Evolutionary conservation across 2,888 invertebrate species (phyloP), one percentile per base, ranked within the genome.

Genomic region (Drosophila nigricruria): DNA sequence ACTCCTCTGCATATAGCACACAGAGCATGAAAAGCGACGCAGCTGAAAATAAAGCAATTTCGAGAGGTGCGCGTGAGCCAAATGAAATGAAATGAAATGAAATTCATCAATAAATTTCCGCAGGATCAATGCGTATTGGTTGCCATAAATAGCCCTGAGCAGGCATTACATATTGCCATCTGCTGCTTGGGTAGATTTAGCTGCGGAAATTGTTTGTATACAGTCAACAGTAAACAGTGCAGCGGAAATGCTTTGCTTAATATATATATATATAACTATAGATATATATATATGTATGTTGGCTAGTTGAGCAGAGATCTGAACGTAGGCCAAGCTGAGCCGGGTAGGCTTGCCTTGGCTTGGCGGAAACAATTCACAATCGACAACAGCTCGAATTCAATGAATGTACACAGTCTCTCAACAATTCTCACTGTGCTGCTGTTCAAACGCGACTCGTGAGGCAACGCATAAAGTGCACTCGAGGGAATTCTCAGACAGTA

Each of bases 31-130:
- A 32, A 54, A 34, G 53, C 53, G 57, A 61, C 54, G 54, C 70
- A 62, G 73, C 69, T 62, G 69, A 63, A 70, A 82, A 79, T 81
- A 89, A 84, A 80, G 83, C 79, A 78, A 88, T 83, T 87, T 79
- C 54, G 53, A 82, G 84, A 77, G 77, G 77, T 81, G 66, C 53
- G 54, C 56, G 60, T 53, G 32, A 38, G 49, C 36, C 66, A 62
- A 72, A 56, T 70, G 68, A 68, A 78, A 60, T 71, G 74, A 76
- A 88, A 83, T 78, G 68, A 71, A 80, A 81, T 77, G 74, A 89
- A 87, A 86, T 87, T 85, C 81, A 85, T 89, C 84, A 85, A 89
- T 86, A 89, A 81, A 87, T 83, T 85, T 79, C 73, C 69, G 64
- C 62, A 45, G 79, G 73, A 72, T 77, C 81, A 81, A 73, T 76